Base-by-base conservation (phyloP, 1,140 invertebrate species). In the Carposina sasakii region DNA sequence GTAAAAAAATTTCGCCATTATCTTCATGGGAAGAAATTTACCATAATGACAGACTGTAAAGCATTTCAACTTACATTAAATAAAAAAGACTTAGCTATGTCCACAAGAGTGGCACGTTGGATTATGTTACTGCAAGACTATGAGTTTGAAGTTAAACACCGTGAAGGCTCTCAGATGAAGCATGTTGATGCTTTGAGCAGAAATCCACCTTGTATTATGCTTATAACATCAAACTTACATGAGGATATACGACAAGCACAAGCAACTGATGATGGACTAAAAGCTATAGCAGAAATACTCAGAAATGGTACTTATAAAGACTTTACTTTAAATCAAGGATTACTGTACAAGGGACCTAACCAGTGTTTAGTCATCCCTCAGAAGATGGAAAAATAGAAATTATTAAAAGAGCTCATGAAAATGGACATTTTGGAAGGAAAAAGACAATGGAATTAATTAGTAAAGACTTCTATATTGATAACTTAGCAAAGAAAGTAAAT, bases 11-110 rank as follows among this genome's bases (percentile, higher is more conserved):
- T 83, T 54, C 22, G 74, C 13, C 19, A 57, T 15, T 86, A 87
- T 37, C 41, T 86, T 0, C 47, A 65, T 34, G 63, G 63, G 8
- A 60, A 59, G 43, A 42, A 76, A 10, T 86, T 86, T 49, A 72
- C 81, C 45, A 79, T 88, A n/a, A 57, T 74, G 19, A 76, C 67
- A 15, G 76, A 75, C 52, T 81, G 73, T 48, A n/a, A 54, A 37
- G 74, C 78, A 5, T 75, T 84, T 40, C 26, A 66, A 19, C 52
- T 67, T 44, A 85, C 81, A 1, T 43, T 86, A 17, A 56, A 58
- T 12, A 85, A 83, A 21, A 72, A 65, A 58, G 70, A 83, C 21
- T 21, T 81, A 16, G 28, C 15, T 10, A 10, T n/a, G 8, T 40
- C 63, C 1, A 31, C 66, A 1, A 69, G 56, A 57, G 63, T 84